Evolutionary conservation across 2,797 vertebrate genomes (phyloP), one percentile per base, ranked within the genome.

Genomic region (Kryptopterus vitreolus): DNA sequence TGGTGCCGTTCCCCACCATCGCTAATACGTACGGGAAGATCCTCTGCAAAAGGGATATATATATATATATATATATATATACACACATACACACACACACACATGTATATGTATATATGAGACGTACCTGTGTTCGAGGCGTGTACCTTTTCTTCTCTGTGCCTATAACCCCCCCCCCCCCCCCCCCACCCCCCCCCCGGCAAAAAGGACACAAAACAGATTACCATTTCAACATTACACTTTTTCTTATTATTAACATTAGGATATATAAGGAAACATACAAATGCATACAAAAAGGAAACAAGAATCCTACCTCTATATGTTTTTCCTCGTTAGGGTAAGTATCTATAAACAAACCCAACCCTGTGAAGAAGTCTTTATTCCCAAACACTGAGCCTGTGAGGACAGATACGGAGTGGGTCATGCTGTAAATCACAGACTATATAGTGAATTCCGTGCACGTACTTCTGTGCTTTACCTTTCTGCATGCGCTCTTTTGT

Each of bases 271-370:
- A n/a, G n/a, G n/a, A n/a, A n/a, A n/a, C n/a, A n/a, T n/a, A n/a
- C n/a, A n/a, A n/a, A n/a, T n/a, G n/a, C n/a, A n/a, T n/a, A n/a
- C 38, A 43, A 1, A 66, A 22, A 46, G 22, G 2, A 68, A 69
- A 69, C 48, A 53, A 33, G 69, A 46, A 15, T 81, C 93, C 85
- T 93, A 98, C 98, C 96, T 98, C 97, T 63, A 98, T 90, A 50
- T 96, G 94, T 85, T 99, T 99, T 92, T 99, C 98, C 91, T 99
- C 98, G 11, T 99, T 99, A 8, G 96, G 96, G 79, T 99, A 98
- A 0, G 97, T 98, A 91, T 99, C 97, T 92, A 98, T 93, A 58
- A 99, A 99, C 81, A 99, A 93, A 4, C 97, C 97, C 90, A 99
- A 89, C 58, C 98, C 97, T 48, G 96, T 92, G 90, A 99, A 99